A percentile compares a stretch with the other conserved stretches of the same genome.
Evolutionary conservation across 2,113 vertebrate species (phyloP).

Genomic region (Sorex fumeus): DNA sequence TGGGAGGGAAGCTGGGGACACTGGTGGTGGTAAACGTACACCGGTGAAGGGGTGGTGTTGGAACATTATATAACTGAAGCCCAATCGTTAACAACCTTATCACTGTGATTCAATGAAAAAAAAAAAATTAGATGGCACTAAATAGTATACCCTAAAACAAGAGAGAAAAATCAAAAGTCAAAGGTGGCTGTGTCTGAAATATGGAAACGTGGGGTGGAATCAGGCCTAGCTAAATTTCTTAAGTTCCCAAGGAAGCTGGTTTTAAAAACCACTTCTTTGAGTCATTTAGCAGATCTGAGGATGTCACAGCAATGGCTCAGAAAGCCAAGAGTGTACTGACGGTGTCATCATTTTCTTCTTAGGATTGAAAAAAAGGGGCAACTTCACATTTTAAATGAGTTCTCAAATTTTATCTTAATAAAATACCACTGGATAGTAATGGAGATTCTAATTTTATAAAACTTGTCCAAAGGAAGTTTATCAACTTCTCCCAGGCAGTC

Average conservation of each 20-base stretch:
- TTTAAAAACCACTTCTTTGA: slow-evolving; percentile 56
- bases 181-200: slow-evolving; percentile 47
- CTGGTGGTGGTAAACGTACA: too few relatives aligned
- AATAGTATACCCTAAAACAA: not conserved
- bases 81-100: too few relatives aligned
- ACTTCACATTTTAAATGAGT: not conserved
- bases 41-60: too few relatives aligned
- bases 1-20: too few relatives aligned
- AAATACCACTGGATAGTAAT: not conserved
- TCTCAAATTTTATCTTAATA: slow-evolving; percentile 40
- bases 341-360: slow-evolving; percentile 20
- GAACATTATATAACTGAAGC: too few relatives aligned
- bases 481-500: not conserved
- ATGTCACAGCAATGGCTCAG: not conserved
- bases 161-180: slow-evolving; percentile 1
- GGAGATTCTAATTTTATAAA: slow-evolving; percentile 41
- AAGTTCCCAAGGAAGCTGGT: not conserved
- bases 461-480: slow-evolving; percentile 10
- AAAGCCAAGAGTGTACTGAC: not conserved
- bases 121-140: slow-evolving; percentile 2
- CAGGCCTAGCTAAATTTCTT: slow-evolving; percentile 10
- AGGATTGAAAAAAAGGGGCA: not conserved
- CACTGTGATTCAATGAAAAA: too few relatives aligned
- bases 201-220: not conserved
- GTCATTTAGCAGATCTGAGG: not conserved